Evolutionary conservation across 2,888 invertebrate genomes (phyloP).

Genomic region (Gonocerus acuteangulatus): DNA sequence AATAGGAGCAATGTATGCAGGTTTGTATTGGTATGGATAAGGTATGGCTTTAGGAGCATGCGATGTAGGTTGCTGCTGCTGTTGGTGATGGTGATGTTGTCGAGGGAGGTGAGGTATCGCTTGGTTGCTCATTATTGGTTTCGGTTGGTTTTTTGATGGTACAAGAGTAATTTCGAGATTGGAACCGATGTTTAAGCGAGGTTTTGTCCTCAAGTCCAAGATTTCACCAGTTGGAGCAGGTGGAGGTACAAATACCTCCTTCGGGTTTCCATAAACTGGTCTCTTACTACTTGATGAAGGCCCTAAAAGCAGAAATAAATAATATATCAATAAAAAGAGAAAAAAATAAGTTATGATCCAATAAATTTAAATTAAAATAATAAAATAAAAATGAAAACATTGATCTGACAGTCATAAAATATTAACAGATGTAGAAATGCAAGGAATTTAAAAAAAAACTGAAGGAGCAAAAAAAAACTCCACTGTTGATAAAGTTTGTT

Average conservation of each 20-base stretch:
- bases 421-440: too few species aligned
- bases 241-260: slow-evolving; percentile 47
- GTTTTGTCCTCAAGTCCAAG: slow-evolving; percentile 57
- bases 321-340: neutral
- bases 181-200: slow-evolving; percentile 46
- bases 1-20: slow-evolving; percentile 20
- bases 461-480: too few species aligned
- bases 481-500: too few species aligned
- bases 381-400: too few species aligned
- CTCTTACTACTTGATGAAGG: slow-evolving; percentile 47
- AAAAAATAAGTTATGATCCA: too few species aligned
- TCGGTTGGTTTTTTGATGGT: slow-evolving; percentile 38
- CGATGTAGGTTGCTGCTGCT: slow-evolving; percentile 9
- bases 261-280: slow-evolving; percentile 64
- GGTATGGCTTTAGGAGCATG: neutral
- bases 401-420: too few species aligned
- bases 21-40: slow-evolving; percentile 27
- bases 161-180: slow-evolving; percentile 67
- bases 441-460: too few species aligned
- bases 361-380: too few species aligned
- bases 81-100: neutral
- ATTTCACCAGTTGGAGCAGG: slow-evolving; percentile 46
- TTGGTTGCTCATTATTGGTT: neutral
- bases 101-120: slow-evolving; percentile 5
- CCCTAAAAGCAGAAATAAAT: slow-evolving; percentile 41